Evolutionary conservation across 2,888 invertebrate species (phyloP).

Genomic region (Tillus elongatus): DNA sequence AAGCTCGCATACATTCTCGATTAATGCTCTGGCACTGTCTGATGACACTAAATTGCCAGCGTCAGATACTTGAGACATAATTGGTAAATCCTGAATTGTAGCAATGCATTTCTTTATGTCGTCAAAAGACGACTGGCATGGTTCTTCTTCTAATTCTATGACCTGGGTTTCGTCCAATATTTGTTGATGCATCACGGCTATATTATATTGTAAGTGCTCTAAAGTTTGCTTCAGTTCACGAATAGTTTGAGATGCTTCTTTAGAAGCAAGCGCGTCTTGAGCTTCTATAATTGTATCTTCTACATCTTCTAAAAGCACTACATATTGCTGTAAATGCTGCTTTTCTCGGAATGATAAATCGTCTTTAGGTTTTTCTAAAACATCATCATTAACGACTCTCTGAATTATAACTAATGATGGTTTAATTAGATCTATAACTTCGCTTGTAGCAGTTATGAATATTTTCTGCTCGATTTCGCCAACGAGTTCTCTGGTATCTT

Average conservation of each 20-base stretch:
- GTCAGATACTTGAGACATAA: constrained; percentile 25
- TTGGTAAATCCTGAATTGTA: constrained; percentile 30
- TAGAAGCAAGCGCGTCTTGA: constrained; percentile 32
- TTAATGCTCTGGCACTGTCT: constrained; percentile 20
- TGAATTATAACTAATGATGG: constrained; percentile 41
- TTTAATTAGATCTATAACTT: constrained; percentile 24
- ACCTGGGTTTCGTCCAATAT: constrained; percentile 30
- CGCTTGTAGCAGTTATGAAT: constrained; percentile 12
- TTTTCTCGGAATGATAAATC: constrained; percentile 40
- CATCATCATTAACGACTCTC: constrained; percentile 41
- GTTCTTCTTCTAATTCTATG: constrained; percentile 19
- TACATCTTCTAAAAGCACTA: constrained; percentile 46
- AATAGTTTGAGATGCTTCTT: constrained; percentile 13
- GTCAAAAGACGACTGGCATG: constrained; percentile 22
- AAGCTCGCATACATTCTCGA: constrained; percentile 30
- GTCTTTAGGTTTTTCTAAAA: constrained; percentile 40
- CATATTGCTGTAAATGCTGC: constrained; percentile 42
- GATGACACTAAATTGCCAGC: constrained; percentile 21
- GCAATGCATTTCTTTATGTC: constrained; percentile 33
- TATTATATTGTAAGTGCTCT: constrained; percentile 33
- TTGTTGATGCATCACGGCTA: constrained; percentile 34
- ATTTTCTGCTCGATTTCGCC: constrained; percentile 10
- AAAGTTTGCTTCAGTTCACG: constrained; percentile 24
- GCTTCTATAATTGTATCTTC: constrained; percentile 48
- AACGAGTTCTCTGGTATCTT: constrained; percentile 27